These are phyloP conservation scores for Apostichopus parvimensis DNA, from an alignment of 35 echinoderm and acorn worm species.

Conservation along the genomic window DNA sequence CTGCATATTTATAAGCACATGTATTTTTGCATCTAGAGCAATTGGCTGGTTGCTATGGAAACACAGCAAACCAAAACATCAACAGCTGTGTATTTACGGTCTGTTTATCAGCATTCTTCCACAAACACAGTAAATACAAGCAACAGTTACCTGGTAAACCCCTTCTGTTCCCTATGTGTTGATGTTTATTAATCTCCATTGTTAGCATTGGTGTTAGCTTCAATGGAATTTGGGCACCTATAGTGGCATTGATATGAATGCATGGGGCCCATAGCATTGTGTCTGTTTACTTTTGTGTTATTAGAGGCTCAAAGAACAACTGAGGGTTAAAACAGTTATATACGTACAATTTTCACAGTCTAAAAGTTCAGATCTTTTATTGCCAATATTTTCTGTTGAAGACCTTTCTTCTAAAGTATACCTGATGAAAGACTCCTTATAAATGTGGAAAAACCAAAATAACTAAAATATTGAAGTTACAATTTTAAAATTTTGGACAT, in stretches of 20 bases:
- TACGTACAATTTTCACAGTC: too few relatives aligned
- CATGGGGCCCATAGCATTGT: too few relatives aligned
- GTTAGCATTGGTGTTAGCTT: background rate
- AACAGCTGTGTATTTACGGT: background rate
- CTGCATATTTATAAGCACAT: background rate
- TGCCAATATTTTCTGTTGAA: too few relatives aligned
- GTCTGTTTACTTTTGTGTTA: too few relatives aligned
- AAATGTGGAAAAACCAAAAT: too few relatives aligned
- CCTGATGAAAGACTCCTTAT: too few relatives aligned
- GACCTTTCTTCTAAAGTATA: too few relatives aligned
- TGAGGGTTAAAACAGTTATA: too few relatives aligned
- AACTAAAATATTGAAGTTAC: too few relatives aligned
- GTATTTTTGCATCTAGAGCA: background rate
- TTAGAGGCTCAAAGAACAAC: too few relatives aligned
- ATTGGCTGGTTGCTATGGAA: background rate
- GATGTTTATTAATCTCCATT: background rate
- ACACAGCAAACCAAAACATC: background rate
- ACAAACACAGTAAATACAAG: background rate
- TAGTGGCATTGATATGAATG: background rate
- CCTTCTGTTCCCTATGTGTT: background rate
- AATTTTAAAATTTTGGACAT: too few relatives aligned
- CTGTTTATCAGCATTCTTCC: background rate
- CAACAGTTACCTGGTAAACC: background rate
- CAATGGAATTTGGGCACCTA: background rate
- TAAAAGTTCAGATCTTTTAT: too few relatives aligned